Conservation (phyloP, 2,113 vertebrate genomes). For the Cyanistes caeruleus region DNA sequence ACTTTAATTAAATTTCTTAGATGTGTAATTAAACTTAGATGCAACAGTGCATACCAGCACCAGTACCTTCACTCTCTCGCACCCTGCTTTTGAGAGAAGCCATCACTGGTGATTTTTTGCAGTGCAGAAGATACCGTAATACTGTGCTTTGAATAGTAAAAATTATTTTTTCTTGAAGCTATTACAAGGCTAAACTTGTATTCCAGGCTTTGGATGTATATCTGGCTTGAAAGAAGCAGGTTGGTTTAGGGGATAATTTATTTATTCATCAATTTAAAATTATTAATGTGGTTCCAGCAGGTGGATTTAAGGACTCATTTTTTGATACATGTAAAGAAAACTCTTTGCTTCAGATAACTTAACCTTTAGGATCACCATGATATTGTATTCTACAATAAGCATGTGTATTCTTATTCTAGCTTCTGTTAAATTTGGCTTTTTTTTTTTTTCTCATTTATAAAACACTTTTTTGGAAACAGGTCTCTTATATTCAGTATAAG, state of each 20-base stretch:
- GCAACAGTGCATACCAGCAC: neutral
- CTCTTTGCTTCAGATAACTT: neutral
- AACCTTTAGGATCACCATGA: neutral
- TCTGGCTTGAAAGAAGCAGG: neutral
- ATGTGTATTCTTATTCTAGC: neutral
- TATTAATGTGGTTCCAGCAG: neutral
- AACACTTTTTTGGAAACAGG: neutral
- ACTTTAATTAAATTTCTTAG: neutral
- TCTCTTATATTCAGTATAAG: neutral
- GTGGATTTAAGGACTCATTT: neutral
- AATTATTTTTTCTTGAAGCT: neutral
- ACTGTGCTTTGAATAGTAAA: neutral
- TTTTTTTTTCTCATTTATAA: neutral
- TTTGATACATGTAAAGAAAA: neutral
- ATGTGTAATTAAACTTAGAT: neutral
- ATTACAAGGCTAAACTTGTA: neutral
- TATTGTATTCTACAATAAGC: neutral
- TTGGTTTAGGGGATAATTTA: neutral
- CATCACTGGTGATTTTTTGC: neutral
- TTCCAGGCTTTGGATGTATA: neutral
- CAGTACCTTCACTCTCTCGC: neutral
- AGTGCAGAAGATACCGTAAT: neutral
- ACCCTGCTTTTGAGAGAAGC: neutral
- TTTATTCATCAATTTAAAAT: neutral
- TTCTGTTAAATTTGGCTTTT: neutral